These are phyloP conservation scores for Troides aeacus DNA, from an alignment of 2,888 invertebrate genomes.

Conservation along the genomic window DNA sequence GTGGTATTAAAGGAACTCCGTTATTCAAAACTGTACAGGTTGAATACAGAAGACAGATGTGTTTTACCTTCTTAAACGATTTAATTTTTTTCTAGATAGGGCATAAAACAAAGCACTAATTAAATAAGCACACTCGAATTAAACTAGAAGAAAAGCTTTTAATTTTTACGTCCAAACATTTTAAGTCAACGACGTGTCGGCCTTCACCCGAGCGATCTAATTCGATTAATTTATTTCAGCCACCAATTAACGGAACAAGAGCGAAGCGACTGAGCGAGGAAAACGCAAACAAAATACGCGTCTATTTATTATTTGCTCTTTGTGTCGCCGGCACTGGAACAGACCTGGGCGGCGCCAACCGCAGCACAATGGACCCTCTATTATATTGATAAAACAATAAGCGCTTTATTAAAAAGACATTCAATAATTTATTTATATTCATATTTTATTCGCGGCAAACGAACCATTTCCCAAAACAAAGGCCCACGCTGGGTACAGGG, in stretches of 20 bases:
- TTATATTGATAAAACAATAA: conserved; percentile 77
- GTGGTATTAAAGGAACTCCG: neutral
- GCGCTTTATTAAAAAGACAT: conserved; percentile 79
- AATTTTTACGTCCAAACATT: conserved; percentile 67
- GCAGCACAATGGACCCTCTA: conserved; percentile 61
- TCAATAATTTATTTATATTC: conserved; percentile 77
- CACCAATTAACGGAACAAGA: conserved; percentile 72
- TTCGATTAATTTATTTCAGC: conserved; percentile 75
- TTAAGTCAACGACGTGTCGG: conserved; percentile 63
- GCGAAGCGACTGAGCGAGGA: conserved; percentile 70
- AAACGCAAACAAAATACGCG: conserved; percentile 69
- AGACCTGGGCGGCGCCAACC: conserved; percentile 61
- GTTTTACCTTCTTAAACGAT: neutral
- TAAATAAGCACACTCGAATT: conserved; percentile 48
- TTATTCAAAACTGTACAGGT: neutral
- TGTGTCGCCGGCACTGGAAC: conserved; percentile 57
- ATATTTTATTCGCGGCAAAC: conserved; percentile 70
- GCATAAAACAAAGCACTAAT: conserved; percentile 38
- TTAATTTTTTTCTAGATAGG: neutral
- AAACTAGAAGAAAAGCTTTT: conserved; percentile 47
- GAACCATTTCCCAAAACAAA: conserved; percentile 37
- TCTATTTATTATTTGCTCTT: conserved; percentile 77
- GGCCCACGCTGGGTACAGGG: conserved; percentile 53
- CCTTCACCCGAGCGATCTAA: conserved; percentile 65
- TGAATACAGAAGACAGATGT: neutral